Evolutionary conservation across 2,113 vertebrate species (phyloP).

Genomic region (Pituophis catenifer): DNA sequence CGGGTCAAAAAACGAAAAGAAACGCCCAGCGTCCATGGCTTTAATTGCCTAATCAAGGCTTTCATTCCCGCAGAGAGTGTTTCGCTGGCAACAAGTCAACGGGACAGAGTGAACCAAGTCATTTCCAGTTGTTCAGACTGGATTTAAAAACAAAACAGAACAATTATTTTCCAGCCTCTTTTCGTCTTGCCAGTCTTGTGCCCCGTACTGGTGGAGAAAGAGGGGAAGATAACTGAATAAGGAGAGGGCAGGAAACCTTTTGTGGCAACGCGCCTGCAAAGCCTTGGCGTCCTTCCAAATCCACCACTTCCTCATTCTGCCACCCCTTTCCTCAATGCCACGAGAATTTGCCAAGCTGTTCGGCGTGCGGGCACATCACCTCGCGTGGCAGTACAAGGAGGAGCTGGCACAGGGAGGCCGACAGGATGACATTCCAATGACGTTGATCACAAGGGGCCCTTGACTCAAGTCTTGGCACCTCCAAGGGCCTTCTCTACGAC

Average conservation of each 20-base stretch:
- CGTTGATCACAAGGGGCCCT: slow-evolving; percentile 64
- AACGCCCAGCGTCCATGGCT: slow-evolving; percentile 62
- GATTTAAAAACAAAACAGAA: slow-evolving; percentile 7
- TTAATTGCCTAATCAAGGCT: slow-evolving; percentile 67
- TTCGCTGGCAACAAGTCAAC: slow-evolving; percentile 65
- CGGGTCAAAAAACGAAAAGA: slow-evolving; percentile 58
- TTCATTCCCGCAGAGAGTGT: slow-evolving; percentile 54
- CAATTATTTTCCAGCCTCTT: slow-evolving; percentile 48
- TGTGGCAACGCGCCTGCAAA: slow-evolving; percentile 64
- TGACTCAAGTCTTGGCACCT: slow-evolving; percentile 56
- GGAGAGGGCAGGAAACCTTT: slow-evolving; percentile 7
- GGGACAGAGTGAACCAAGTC: slow-evolving; percentile 63
- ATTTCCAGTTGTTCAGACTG: slow-evolving; percentile 67
- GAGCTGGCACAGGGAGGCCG: slow-evolving; percentile 25
- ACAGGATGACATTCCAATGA: slow-evolving; percentile 62
- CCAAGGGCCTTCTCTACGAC: slow-evolving; percentile 30
- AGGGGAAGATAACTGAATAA: slow-evolving; percentile 35
- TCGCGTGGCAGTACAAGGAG: slow-evolving; percentile 20
- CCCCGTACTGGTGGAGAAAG: slow-evolving; percentile 26
- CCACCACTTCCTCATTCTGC: slow-evolving; percentile 32
- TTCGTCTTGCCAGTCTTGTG: slow-evolving; percentile 64
- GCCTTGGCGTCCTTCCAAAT: slow-evolving; percentile 64
- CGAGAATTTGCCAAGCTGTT: slow-evolving; percentile 65
- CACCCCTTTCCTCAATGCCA: slow-evolving; percentile 50
- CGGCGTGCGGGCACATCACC: slow-evolving; percentile 10